These are phyloP conservation scores for Beaufortia kweichowensis DNA, from an alignment of 2,113 vertebrate genomes.

Conservation along the genomic window DNA sequence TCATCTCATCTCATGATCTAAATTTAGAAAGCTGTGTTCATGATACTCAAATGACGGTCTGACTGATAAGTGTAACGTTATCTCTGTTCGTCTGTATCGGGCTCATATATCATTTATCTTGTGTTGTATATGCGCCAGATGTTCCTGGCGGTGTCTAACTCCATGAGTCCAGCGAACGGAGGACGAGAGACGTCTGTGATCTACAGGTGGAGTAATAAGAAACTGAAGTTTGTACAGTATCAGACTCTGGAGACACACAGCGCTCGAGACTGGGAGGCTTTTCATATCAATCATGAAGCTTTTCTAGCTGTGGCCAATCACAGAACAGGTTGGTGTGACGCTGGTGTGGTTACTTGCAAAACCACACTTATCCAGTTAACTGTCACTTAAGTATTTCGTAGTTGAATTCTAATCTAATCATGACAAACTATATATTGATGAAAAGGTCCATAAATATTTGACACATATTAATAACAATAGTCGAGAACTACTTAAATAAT, in stretches of 20 bases:
- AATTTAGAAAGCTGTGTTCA: constrained; percentile 8
- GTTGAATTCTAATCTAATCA: no score
- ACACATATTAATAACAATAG: no score
- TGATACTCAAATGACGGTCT: constrained; percentile 25
- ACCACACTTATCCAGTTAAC: no score
- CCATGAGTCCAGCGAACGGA: constrained; percentile 67
- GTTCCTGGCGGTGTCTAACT: constrained; percentile 90
- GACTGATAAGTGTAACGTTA: constrained; percentile 11
- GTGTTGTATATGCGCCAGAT: constrained; percentile 69
- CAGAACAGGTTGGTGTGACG: constrained; percentile 78
- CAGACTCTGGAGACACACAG: constrained; percentile 86
- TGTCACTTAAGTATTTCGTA: no score
- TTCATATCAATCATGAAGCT: constrained; percentile 80
- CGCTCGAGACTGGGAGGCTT: constrained; percentile 94
- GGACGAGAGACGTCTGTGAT: constrained; percentile 85
- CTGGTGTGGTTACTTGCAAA: no score
- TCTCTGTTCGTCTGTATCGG: constrained; percentile 21
- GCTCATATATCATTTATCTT: background rate
- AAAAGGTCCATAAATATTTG: no score
- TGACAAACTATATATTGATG: no score
- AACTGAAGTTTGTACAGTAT: constrained; percentile 79
- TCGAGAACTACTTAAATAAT: no score
- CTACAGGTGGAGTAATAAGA: constrained; percentile 89
- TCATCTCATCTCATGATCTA: constrained; percentile 18
- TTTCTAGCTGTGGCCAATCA: constrained; percentile 95